phyloP scores from a whole-genome alignment of 1,140 invertebrate genomes.

The Caenorhabditis elegans region WBcel235 BX284602.5:13567501-13568000 shows the following conservation, averaged over 20 bases:
- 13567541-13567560: too few species aligned
- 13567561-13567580: too few species aligned
- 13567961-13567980: background rate
- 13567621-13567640: too few species aligned
- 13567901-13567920: background rate
- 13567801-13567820: conserved; percentile 32
- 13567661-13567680: too few species aligned
- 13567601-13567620: too few species aligned
- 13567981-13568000: too few species aligned
- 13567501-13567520: too few species aligned
- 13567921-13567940: background rate
- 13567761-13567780: conserved; percentile 41
- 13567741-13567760: conserved; percentile 44
- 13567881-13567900: too few species aligned
- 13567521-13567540: too few species aligned
- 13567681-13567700: too few species aligned
- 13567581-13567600: too few species aligned
- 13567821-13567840: background rate
- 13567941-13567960: conserved; percentile 2
- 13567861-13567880: background rate
- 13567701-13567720: background rate
- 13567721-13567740: background rate
- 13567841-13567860: background rate
- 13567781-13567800: conserved; percentile 34
- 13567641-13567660: too few species aligned